Base-by-base conservation (phyloP, 2,113 vertebrate genomes). In the Zosterops lateralis region DNA sequence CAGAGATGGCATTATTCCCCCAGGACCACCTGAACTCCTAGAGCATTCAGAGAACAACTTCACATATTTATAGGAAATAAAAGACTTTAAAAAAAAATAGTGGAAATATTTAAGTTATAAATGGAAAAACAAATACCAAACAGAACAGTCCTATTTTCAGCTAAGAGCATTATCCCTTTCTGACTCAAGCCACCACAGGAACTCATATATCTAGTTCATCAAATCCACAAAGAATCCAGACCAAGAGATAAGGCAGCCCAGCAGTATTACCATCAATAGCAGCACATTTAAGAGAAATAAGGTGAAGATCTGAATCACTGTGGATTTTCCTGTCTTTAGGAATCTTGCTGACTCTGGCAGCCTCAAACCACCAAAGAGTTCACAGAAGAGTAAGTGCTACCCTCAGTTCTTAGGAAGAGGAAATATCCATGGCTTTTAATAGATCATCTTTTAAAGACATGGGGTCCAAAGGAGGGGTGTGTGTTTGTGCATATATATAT, bases 401-500 rank as follows among this genome's bases (percentile, higher is more conserved):
- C 17, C 22, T 50, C 61, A 42, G 2, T 60, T 92, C 71, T 67
- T 19, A 54, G 29, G 42, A 85, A 54, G 58, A 44, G 12, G 11
- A 76, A 66, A 21, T 61, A 73, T 32, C 42, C 45, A 3, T 36
- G 53, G 20, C 12, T 74, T 82, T 68, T 24, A 64, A 84, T 7
- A 12, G 14, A 50, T 79, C 74, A 36, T 62, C 10, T 32, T 72
- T 80, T 18, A 73, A 77, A 78, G 32, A 62, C 3, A 31, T 1
- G 12, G 12, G 17, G 14, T 79, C 57, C 36, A 66, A 75, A 93
- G 25, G 8, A 61, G 7, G 5, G 3, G 18, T 15, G 22, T 11
- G 13, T 42, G 6, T 17, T 4, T 67, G 2, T 44, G 4, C 4
- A 1, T 20, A n/a, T 6, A 45, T 8, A 7, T n/a, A 56, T 48